Percentiles rank a stretch among this genome's conserved stretches.
Evolutionary conservation across 53 echinoderm and acorn worm genomes (phyloP).

Genomic region (Astropecten irregularis): DNA sequence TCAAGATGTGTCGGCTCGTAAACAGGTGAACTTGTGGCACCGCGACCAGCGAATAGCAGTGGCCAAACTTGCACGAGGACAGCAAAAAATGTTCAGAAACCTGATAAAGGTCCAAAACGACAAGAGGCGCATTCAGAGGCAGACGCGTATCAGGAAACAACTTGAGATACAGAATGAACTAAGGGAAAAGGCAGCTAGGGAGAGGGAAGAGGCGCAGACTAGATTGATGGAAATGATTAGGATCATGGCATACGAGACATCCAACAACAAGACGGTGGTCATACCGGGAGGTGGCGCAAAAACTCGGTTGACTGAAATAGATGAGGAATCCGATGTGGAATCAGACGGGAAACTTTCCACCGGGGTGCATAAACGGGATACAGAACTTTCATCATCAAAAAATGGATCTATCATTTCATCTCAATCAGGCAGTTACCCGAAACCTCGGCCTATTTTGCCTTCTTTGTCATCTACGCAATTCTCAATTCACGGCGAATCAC

Average conservation of each 20-base stretch:
- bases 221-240: conserved; percentile 58
- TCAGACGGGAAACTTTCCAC: not conserved
- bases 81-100: conserved; percentile 72
- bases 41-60: conserved; percentile 84
- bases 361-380: not conserved
- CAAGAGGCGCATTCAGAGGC: conserved; percentile 71
- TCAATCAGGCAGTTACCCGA: too few species aligned
- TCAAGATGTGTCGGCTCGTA: conserved; percentile 58
- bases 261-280: not conserved
- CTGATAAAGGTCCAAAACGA: conserved; percentile 79
- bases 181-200: conserved; percentile 70
- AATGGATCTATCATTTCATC: not conserved
- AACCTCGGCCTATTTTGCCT: too few species aligned
- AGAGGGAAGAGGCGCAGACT: conserved; percentile 68
- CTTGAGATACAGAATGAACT: conserved; percentile 59
- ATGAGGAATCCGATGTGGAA: not conserved
- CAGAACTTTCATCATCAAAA: too few species aligned
- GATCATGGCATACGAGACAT: not conserved
- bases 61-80: conserved; percentile 68
- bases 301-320: not conserved
- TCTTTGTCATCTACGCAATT: too few species aligned
- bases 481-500: too few species aligned
- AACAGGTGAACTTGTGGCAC: conserved; percentile 82
- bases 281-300: not conserved
- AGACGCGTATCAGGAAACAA: conserved; percentile 73